These are phyloP conservation scores for Syngnathus rostellatus DNA, from an alignment of 2,797 vertebrate genomes.

Conservation along the genomic window DNA sequence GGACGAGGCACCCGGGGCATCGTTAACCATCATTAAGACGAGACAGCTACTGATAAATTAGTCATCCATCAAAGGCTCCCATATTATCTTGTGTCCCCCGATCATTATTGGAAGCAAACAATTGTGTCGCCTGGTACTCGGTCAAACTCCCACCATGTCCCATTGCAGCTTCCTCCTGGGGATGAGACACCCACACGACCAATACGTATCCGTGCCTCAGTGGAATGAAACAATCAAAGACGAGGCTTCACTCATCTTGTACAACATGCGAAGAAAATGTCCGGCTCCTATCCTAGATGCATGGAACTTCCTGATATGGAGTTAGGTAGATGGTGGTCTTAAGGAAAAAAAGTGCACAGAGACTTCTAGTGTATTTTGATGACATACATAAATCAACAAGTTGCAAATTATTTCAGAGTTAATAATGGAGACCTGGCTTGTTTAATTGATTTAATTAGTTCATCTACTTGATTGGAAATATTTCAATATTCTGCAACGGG, in stretches of 20 bases:
- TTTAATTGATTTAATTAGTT: too few relatives aligned
- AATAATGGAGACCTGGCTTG: background rate
- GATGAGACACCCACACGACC: slow-evolving; percentile 33
- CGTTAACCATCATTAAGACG: slow-evolving; percentile 62
- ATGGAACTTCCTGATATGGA: slow-evolving; percentile 1
- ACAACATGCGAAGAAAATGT: slow-evolving; percentile 4
- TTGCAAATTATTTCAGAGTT: background rate
- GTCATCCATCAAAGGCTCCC: slow-evolving; percentile 61
- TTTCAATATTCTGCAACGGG: too few relatives aligned
- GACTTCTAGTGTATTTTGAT: background rate
- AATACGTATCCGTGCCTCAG: slow-evolving; percentile 31
- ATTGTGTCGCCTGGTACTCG: slow-evolving; percentile 38
- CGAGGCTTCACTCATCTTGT: background rate
- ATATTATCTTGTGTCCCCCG: slow-evolving; percentile 55
- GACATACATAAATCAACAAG: background rate
- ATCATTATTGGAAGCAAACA: slow-evolving; percentile 64
- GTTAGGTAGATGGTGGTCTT: background rate
- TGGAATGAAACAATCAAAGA: slow-evolving; percentile 16
- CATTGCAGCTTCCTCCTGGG: slow-evolving; percentile 30
- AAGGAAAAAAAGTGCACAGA: background rate
- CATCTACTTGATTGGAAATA: too few relatives aligned
- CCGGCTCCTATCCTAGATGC: slow-evolving; percentile 6
- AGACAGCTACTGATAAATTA: slow-evolving; percentile 67
- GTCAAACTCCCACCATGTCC: slow-evolving; percentile 32
- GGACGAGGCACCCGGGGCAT: slow-evolving; percentile 34